phyloP scores from a whole-genome alignment of 2,888 invertebrate genomes.

The Diarsia dahlii region DNA sequence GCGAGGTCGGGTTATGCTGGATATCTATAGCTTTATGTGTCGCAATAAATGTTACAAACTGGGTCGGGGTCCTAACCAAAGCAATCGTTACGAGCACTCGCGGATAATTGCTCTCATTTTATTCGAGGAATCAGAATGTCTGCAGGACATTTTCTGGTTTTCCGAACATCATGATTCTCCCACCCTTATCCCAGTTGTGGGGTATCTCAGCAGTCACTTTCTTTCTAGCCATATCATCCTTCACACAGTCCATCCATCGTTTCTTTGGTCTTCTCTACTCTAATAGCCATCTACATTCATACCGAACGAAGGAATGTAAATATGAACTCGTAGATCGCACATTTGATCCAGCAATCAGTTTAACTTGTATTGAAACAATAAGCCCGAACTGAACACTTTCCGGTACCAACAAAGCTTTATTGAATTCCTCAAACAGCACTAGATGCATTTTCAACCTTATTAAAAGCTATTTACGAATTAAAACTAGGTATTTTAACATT shows the following conservation, averaged over 20 bases:
- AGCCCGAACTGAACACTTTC: background rate
- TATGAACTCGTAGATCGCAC: background rate
- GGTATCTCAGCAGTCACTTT: too few species aligned
- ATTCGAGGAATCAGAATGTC: background rate
- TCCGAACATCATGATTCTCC: background rate
- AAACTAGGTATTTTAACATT: slow-evolving; percentile 2
- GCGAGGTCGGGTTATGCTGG: too few species aligned
- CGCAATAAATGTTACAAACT: too few species aligned
- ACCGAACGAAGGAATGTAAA: background rate
- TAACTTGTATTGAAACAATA: background rate
- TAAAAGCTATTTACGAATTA: background rate
- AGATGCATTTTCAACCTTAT: background rate
- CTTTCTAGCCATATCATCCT: too few species aligned
- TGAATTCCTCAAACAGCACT: background rate
- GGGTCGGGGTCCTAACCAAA: too few species aligned
- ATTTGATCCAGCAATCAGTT: background rate
- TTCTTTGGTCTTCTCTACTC: too few species aligned
- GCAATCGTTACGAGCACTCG: background rate
- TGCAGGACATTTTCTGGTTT: background rate
- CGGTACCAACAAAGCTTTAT: background rate
- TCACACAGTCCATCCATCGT: too few species aligned
- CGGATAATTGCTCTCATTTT: background rate
- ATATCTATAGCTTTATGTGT: too few species aligned
- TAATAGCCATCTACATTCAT: too few species aligned
- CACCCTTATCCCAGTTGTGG: too few species aligned